phyloP scores from a whole-genome alignment of 2,113 vertebrate genomes.

The Malurus elegans region DNA sequence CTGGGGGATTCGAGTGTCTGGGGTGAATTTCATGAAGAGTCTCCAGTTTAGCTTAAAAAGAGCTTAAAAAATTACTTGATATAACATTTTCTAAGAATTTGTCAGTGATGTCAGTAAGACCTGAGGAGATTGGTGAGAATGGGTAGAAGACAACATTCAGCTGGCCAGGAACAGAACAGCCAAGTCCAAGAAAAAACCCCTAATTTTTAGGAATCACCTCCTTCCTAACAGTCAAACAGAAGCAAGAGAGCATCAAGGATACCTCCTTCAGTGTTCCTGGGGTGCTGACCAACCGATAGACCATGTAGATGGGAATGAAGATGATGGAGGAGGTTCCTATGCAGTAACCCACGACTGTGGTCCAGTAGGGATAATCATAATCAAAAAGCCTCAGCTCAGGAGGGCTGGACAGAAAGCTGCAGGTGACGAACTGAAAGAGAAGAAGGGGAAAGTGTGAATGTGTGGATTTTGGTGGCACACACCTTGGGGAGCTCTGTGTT shows the following conservation, averaged over 20 bases:
- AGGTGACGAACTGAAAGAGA: conserved; percentile 88
- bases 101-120: not conserved
- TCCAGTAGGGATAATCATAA: conserved; percentile 91
- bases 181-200: not conserved
- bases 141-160: not conserved
- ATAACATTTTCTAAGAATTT: not conserved
- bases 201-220: not conserved
- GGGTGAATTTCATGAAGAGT: not conserved
- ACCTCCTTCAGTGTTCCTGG: conserved; percentile 96
- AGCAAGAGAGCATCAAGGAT: not conserved
- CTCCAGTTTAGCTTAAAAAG: not conserved
- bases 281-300: conserved; percentile 83
- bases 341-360: conserved; percentile 88
- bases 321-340: conserved; percentile 93
- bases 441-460: not conserved
- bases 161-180: not conserved
- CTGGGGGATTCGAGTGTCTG: not conserved
- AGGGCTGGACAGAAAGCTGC: conserved; percentile 90
- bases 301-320: conserved; percentile 91
- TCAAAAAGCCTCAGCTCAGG: conserved; percentile 87
- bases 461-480: not conserved
- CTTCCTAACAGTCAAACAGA: not conserved
- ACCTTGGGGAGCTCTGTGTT: not conserved
- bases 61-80: not conserved
- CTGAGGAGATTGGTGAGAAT: not conserved